Conservation (phyloP, 2,113 vertebrate species). For the Prunella fulvescens region DNA sequence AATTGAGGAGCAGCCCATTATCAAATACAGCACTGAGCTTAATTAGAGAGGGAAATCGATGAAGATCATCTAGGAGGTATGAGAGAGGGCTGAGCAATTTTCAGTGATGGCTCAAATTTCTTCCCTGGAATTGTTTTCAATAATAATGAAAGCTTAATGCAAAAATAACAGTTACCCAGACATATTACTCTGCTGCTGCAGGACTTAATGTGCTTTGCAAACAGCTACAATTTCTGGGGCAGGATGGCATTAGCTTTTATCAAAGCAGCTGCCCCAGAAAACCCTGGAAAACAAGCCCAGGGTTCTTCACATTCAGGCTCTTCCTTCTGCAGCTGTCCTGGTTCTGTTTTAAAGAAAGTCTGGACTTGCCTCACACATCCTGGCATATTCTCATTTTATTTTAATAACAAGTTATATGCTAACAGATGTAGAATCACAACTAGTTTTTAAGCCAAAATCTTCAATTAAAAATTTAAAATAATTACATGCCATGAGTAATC, state of each 20-base stretch:
- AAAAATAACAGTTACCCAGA: background rate
- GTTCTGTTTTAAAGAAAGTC: background rate
- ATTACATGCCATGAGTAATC: background rate
- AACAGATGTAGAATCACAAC: background rate
- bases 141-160: slow-evolving; percentile 8
- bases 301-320: background rate
- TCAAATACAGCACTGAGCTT: background rate
- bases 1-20: background rate
- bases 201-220: background rate
- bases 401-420: background rate
- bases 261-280: background rate
- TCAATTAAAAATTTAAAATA: background rate
- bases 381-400: background rate
- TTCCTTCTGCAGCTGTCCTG: background rate
- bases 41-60: slow-evolving; percentile 34
- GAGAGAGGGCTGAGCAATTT: background rate
- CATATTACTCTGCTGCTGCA: background rate
- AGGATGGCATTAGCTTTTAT: background rate
- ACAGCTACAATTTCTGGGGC: background rate
- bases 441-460: background rate
- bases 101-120: slow-evolving; percentile 22
- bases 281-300: background rate
- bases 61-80: background rate
- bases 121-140: slow-evolving; percentile 7
- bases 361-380: background rate